phyloP scores from a whole-genome alignment of 2,888 invertebrate genomes.

The Eupithecia dodoneata region DNA sequence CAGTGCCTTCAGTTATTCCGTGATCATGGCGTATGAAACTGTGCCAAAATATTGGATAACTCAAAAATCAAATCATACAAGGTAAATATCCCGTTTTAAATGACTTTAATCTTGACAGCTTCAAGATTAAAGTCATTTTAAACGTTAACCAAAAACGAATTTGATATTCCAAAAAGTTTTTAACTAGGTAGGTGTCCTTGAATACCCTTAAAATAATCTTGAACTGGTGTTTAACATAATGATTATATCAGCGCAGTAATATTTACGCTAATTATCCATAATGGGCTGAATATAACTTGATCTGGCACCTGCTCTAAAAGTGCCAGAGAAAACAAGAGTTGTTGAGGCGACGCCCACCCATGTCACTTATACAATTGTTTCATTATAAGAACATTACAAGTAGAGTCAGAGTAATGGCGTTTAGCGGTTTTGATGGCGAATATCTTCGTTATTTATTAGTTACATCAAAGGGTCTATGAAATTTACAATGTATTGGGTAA shows the following conservation, averaged over 20 bases:
- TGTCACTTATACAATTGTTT: conserved; percentile 60
- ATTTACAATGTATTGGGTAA: too few relatives aligned
- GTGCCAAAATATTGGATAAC: too few relatives aligned
- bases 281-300: neutral
- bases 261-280: neutral
- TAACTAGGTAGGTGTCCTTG: neutral
- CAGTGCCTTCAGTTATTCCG: too few relatives aligned
- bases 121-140: too few relatives aligned
- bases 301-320: conserved; percentile 10
- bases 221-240: neutral
- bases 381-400: conserved; percentile 52
- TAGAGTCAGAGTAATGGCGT: conserved; percentile 15
- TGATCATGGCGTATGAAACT: too few relatives aligned
- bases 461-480: too few relatives aligned
- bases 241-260: neutral
- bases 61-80: too few relatives aligned
- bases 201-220: neutral
- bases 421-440: neutral
- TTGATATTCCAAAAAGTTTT: neutral
- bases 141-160: neutral
- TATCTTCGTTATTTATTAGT: neutral
- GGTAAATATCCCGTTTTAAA: too few relatives aligned
- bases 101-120: too few relatives aligned
- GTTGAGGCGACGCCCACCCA: conserved; percentile 57
- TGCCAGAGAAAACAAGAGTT: conserved; percentile 56